These are phyloP conservation scores for Crematogaster levior DNA, from an alignment of 2,888 invertebrate genomes.

Conservation along the genomic window DNA sequence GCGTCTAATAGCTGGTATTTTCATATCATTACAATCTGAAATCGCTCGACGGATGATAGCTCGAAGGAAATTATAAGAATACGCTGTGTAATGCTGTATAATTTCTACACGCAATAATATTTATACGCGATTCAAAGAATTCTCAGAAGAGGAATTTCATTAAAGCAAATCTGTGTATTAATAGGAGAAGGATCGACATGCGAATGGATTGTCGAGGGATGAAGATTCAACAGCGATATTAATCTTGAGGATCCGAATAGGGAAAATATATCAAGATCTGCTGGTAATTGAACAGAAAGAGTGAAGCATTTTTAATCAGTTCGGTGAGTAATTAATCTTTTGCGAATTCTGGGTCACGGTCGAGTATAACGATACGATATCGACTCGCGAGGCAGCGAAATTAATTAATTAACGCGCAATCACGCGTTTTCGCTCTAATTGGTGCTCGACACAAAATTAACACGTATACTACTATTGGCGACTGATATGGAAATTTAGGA, in stretches of 20 bases:
- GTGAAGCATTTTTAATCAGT: background rate
- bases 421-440: constrained; percentile 13
- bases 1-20: constrained; percentile 29
- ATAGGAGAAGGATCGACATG: constrained; percentile 9
- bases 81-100: background rate
- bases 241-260: background rate
- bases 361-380: background rate
- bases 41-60: constrained; percentile 2
- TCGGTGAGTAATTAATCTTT: constrained; percentile 28
- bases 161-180: constrained; percentile 4
- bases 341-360: constrained; percentile 12
- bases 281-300: background rate
- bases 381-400: constrained; percentile 16
- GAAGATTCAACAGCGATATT: constrained; percentile 9
- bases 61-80: constrained; percentile 42
- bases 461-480: background rate
- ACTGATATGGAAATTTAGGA: constrained; percentile 31
- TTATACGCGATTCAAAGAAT: background rate
- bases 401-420: constrained; percentile 51
- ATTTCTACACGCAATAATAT: constrained; percentile 12
- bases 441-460: constrained; percentile 7
- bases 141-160: constrained; percentile 31
- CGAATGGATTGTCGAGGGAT: background rate
- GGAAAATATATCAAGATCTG: background rate
- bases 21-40: constrained; percentile 13